Percentiles rank a stretch among this genome's conserved stretches.
These are phyloP conservation scores for Narcine bancroftii DNA, from an alignment of 2,113 vertebrate genomes.

Conservation along the genomic window DNA sequence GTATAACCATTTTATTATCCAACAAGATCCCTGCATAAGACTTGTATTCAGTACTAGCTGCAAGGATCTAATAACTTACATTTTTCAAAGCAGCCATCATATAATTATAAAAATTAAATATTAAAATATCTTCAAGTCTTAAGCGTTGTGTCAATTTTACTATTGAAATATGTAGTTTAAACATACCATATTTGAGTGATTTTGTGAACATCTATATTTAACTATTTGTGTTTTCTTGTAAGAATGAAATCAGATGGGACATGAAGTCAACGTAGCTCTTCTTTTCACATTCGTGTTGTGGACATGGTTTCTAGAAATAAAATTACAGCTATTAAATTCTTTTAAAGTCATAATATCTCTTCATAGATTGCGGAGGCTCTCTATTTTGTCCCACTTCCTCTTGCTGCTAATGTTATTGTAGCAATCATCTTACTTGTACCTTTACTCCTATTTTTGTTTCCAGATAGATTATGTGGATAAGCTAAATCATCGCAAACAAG, in stretches of 20 bases:
- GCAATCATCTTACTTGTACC: not conserved
- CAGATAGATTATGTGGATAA: not conserved
- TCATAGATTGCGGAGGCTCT: not conserved
- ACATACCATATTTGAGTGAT: not conserved
- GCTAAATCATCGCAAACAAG: not conserved
- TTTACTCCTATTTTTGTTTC: not conserved
- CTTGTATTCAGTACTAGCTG: not conserved
- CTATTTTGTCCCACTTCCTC: too few species aligned
- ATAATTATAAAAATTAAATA: constrained; percentile 29
- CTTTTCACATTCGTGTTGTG: not conserved
- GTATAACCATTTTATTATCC: too few species aligned
- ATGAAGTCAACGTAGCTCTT: not conserved
- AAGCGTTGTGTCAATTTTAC: not conserved
- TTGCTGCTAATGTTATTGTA: not conserved
- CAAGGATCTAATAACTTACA: not conserved
- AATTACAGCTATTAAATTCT: not conserved
- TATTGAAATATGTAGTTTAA: not conserved
- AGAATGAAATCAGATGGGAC: not conserved
- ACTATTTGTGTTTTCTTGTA: not conserved
- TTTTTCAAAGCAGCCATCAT: constrained; percentile 23
- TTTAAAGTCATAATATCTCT: not conserved
- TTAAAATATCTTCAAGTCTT: constrained; percentile 5
- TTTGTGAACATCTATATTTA: not conserved
- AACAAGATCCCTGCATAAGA: not conserved
- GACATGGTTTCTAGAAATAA: not conserved